A percentile compares a stretch with the other conserved stretches of the same genome.
These are phyloP conservation scores for Bicyclus anynana DNA, from an alignment of 1,140 invertebrate genomes.

Conservation along the genomic window DNA sequence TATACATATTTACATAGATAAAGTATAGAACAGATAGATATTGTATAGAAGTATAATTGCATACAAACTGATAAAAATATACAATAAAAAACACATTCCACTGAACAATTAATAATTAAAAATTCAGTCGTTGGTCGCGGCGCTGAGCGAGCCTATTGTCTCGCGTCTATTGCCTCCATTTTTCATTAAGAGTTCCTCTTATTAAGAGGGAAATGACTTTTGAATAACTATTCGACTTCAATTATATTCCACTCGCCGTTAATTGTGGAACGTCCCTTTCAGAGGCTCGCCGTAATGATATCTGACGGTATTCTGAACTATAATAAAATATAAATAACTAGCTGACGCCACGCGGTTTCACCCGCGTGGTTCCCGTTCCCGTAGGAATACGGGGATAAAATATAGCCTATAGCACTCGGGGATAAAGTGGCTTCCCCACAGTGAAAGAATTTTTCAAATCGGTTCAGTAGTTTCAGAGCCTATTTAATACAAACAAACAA, in stretches of 20 bases:
- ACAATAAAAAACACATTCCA: neutral
- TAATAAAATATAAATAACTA: too few species aligned
- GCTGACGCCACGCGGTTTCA: too few species aligned
- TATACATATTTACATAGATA: too few species aligned
- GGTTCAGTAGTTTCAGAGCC: too few species aligned
- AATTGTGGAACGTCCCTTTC: conserved; percentile 3
- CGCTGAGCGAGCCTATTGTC: conserved; percentile 20
- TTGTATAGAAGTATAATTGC: neutral
- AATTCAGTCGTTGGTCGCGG: conserved; percentile 8
- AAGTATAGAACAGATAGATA: too few species aligned
- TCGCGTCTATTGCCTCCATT: conserved; percentile 23
- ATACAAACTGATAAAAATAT: neutral
- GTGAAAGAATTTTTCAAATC: too few species aligned
- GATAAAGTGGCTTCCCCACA: too few species aligned
- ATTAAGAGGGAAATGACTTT: conserved; percentile 20
- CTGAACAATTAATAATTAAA: conserved; percentile 19
- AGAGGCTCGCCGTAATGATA: neutral
- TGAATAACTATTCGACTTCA: conserved; percentile 9
- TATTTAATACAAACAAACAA: too few species aligned
- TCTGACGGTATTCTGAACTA: too few species aligned
- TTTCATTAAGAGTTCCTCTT: conserved; percentile 24
- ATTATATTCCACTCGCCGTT: conserved; percentile 1
- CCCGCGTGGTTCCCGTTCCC: too few species aligned
- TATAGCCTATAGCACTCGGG: too few species aligned
- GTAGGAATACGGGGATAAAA: too few species aligned